phyloP scores from a whole-genome alignment of 1,140 invertebrate species.

The Tetranychus urticae region DNA sequence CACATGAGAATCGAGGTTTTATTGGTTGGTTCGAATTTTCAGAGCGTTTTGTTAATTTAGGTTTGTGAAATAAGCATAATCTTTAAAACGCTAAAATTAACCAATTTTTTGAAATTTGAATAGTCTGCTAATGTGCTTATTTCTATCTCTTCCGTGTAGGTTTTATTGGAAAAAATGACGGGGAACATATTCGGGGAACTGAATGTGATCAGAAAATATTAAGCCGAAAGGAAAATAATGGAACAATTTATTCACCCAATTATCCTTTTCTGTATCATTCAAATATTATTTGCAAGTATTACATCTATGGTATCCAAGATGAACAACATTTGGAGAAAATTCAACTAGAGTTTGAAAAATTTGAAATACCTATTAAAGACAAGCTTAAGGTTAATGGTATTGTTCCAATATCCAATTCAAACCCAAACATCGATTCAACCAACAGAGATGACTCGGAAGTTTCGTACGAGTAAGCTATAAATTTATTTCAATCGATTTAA shows the following conservation, averaged over 20 bases:
- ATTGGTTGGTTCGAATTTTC: constrained; percentile 88
- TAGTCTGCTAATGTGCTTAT: not conserved
- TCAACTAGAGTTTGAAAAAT: constrained; percentile 54
- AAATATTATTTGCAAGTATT: constrained; percentile 87
- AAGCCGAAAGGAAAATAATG: constrained; percentile 67
- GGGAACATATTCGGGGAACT: constrained; percentile 73
- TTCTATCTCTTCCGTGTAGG: constrained; percentile 22
- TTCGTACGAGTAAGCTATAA: not conserved
- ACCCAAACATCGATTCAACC: not conserved
- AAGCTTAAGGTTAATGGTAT: no score
- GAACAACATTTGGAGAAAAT: constrained; percentile 80
- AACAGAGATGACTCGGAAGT: not conserved
- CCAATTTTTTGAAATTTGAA: not conserved
- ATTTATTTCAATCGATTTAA: not conserved
- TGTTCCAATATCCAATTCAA: constrained; percentile 16
- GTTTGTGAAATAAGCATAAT: constrained; percentile 25
- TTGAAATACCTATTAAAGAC: constrained; percentile 48
- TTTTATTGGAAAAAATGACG: constrained; percentile 74
- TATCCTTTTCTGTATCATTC: constrained; percentile 79
- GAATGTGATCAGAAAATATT: constrained; percentile 94
- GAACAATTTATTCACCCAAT: constrained; percentile 76
- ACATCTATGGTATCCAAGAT: constrained; percentile 90
- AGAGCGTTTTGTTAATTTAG: constrained; percentile 83
- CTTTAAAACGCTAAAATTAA: not conserved
- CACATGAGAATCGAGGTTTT: constrained; percentile 80